Base-by-base conservation (phyloP, 2,888 invertebrate species). In the Drosophila formosana region DNA sequence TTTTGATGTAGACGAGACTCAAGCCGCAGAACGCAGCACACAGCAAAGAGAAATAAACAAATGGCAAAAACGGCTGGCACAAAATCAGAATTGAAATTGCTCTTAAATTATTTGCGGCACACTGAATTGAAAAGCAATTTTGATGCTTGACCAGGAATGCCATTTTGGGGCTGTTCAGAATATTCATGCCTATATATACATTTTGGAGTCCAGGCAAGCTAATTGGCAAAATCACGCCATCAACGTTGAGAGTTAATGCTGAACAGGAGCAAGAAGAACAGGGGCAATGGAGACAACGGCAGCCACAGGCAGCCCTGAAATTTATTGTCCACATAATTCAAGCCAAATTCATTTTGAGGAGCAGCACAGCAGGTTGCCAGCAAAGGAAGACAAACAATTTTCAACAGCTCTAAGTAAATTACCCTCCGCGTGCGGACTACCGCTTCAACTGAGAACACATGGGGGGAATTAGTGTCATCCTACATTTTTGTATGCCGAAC, bases 271-370 rank as follows among this genome's bases (percentile, higher is more conserved):
- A 18, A 18, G 18, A 13, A 7, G 13, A 39, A 11, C 11, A 34
- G 34, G 3, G 11, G 34, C 11, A 9, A 32, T 7, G 2, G 39
- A 37, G n/a, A 7, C 39, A 13, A 2, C 39, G 11, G 39, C 41
- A 60, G 62, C 58, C 45, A 61, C 52, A 45, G 32, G 49, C 58
- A 56, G 47, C 56, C 28, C 9, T 4, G 13, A 50, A 66, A 69
- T 78, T 75, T 64, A 78, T 78, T 68, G 65, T 66, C 63, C 37
- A 72, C 66, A 80, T 78, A 60, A 78, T 66, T 78, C 58, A 70
- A 39, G 34, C 28, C 11, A 57, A 78, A 70, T 74, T 74, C 64
- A 74, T 66, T 74, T 74, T 50, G 65, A 8, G 9, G 18, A 37
- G 2, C 37, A 52, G 13, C 34, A 47, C 63, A 62, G 34, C 25